Base-by-base conservation (phyloP, 2,797 vertebrate species). In the Halcyon leucocephala region DNA sequence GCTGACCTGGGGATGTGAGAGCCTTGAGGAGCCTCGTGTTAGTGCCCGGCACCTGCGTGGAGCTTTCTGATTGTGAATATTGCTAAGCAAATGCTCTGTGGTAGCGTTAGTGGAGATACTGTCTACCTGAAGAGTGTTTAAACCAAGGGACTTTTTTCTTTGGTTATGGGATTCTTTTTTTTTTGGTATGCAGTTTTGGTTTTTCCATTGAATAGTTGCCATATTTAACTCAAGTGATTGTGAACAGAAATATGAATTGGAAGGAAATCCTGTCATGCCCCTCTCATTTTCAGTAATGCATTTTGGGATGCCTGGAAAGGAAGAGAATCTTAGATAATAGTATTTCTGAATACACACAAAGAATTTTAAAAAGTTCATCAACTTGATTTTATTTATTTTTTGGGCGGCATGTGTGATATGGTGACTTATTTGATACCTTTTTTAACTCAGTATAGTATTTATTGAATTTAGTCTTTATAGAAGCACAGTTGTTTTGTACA, bases 221-320 rank as follows among this genome's bases (percentile, higher is more conserved):
- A 44, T 92, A 69, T 95, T 94, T 95, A 82, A 85, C 65, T 89
- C 78, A 81, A 41, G 42, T 70, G 77, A 14, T 82, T 64, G 33
- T 80, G 88, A 91, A 64, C 82, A 81, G 64, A 85, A 92, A 90
- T 67, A 74, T 49, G 64, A 73, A 48, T 87, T 44, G 77, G 91
- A 86, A 80, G 39, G 39, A 73, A 90, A 49, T 72, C 8, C 44
- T 88, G 80, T 60, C 29, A 25, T 57, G 29, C n/a, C 71, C 25
- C 16, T 80, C 64, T 85, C 8, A n/a, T 89, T 94, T 92, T 92
- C 33, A 72, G 10, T 78, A 62, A 37, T 10, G 6, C 6, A 5
- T 66, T 92, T 78, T 80, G 67, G 39, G 78, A 86, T 94, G 69
- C 42, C 25, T 90, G 54, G 62, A 70, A 65, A 74, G 26, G 72